Base-by-base conservation (phyloP, 2,888 invertebrate genomes). In the Aspidapion aeneum region DNA sequence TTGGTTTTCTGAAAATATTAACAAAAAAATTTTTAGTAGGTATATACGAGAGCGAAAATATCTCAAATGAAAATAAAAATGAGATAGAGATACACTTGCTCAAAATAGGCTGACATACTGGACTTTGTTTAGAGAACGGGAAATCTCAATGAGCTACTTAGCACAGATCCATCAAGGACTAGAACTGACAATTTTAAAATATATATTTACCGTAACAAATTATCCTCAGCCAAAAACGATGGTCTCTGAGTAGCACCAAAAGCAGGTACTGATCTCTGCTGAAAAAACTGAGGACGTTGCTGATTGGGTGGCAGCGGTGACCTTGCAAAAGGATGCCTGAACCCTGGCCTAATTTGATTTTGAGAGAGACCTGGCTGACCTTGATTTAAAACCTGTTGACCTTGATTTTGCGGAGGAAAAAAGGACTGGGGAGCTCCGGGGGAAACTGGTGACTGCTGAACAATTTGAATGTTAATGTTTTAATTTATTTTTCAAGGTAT, bases 241-340 rank as follows among this genome's bases (percentile, higher is more conserved):
- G 70, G 71, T 63, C 71, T 72, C 48, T 59, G 68, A 54, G 66
- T 66, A 19, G 61, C 35, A 12, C 35, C 67, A 58, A 69, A 73
- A n/a, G 63, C 60, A 1, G 75, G 74, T 17, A 73, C 72, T 0
- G 76, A 75, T 63, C 72, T 70, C 64, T 75, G 76, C 20, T 76
- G 76, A 57, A 71, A 69, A 50, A 76, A 63, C 49, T 71, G 73
- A 7, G 73, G 68, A 19, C 66, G 58, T 65, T 74, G 65, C 56
- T 68, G 68, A 35, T 12, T 35, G 76, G 66, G 67, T 35, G 68
- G 66, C 18, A 64, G 77, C 16, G 80, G 81, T 67, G 82, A 82
- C 69, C 84, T 78, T 7, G 84, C 84, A 59, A 82, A 84, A 50
- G 84, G 84, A 21, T 81, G 80, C 70, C 84, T 79, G 57, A 74